These are phyloP conservation scores for Tetheella fluctuosa DNA, from an alignment of 2,888 invertebrate genomes.

Conservation along the genomic window DNA sequence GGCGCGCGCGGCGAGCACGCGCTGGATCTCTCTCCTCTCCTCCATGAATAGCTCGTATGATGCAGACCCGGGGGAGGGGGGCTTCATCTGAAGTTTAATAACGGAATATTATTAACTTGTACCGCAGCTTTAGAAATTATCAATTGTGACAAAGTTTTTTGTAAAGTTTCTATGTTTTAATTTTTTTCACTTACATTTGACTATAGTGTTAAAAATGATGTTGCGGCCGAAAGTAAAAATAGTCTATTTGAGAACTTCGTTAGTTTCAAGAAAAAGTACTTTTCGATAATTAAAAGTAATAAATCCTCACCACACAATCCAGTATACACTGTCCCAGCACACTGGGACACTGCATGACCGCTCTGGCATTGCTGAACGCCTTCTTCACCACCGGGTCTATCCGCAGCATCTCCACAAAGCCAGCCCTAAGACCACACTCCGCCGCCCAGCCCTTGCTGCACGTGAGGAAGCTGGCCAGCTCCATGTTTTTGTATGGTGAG, in stretches of 20 bases:
- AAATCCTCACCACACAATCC: conserved; percentile 91
- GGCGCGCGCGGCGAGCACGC: conserved; percentile 90
- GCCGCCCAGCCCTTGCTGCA: conserved; percentile 97
- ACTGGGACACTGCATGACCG: conserved; percentile 95
- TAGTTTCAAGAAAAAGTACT: no score
- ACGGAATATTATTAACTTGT: no score
- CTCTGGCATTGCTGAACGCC: conserved; percentile 92
- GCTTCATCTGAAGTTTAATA: conserved; percentile 81
- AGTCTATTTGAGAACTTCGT: no score
- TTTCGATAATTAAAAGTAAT: no score
- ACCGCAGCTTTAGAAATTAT: no score
- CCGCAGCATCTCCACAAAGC: conserved; percentile 96
- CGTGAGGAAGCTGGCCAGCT: conserved; percentile 98
- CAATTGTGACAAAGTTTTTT: no score
- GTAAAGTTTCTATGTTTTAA: no score
- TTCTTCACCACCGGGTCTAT: conserved; percentile 91
- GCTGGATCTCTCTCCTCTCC: conserved; percentile 90
- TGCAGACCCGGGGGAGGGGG: conserved; percentile 93
- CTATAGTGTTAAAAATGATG: no score
- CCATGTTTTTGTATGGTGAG: conserved; percentile 91
- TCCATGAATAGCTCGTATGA: conserved; percentile 91
- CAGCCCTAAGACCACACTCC: conserved; percentile 98
- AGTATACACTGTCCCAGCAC: conserved; percentile 95
- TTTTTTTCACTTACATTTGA: no score
- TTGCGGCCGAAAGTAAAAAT: no score